Percentiles rank a stretch among this genome's conserved stretches.
phyloP scores from a whole-genome alignment of 2,113 vertebrate genomes.

The Bufo bufo region DNA sequence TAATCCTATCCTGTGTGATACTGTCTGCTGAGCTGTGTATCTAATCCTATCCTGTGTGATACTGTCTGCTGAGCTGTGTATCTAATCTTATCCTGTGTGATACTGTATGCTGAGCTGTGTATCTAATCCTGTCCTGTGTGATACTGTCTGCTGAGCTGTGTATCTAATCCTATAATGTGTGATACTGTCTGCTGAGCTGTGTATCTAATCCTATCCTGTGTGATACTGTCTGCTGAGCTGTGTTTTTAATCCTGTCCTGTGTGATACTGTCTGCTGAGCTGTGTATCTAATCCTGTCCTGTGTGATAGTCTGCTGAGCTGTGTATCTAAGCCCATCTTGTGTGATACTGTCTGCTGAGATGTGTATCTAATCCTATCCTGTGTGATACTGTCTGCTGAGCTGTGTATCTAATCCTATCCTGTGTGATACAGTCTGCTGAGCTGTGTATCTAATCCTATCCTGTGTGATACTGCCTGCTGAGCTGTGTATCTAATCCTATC shows the following conservation, averaged over 20 bases:
- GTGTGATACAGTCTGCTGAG: not conserved
- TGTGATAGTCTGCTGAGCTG: not conserved
- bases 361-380: not conserved
- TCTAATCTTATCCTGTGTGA: not conserved
- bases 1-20: not conserved
- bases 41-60: not conserved
- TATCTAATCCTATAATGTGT: not conserved
- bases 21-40: not conserved
- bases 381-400: not conserved
- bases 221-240: not conserved
- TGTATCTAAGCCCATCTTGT: not conserved
- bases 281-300: not conserved
- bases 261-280: not conserved
- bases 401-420: not conserved
- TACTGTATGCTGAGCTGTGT: not conserved
- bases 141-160: not conserved
- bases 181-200: not conserved
- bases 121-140: not conserved
- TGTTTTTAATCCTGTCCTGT: not conserved
- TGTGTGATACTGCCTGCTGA: not conserved
- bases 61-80: not conserved
- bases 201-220: not conserved
- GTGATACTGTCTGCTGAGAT: not conserved
- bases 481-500: no score
- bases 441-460: not conserved